phyloP scores from a whole-genome alignment of 2,113 vertebrate species.

The Carlito syrichta region DNA sequence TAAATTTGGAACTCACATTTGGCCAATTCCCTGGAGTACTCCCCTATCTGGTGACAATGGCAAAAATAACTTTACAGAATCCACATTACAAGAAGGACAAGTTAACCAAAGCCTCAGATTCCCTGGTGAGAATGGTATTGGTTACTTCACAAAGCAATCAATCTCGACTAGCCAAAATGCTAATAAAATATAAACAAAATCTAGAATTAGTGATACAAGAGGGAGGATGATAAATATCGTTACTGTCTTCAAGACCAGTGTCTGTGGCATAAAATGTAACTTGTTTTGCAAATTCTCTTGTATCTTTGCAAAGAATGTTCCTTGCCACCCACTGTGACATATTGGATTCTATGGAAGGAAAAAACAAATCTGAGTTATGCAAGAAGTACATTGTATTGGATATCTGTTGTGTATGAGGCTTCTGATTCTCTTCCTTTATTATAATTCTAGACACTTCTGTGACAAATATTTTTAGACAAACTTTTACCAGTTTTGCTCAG shows the following conservation, averaged over 20 bases:
- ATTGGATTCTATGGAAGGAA: not conserved
- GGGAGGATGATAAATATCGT: not conserved
- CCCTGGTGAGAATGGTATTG: not conserved
- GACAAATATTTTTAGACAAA: not conserved
- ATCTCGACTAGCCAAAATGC: not conserved
- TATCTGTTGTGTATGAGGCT: not conserved
- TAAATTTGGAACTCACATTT: not conserved
- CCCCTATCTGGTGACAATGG: not conserved
- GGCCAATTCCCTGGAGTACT: not conserved
- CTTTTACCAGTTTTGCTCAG: not conserved
- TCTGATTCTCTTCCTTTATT: not conserved
- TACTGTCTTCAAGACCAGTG: not conserved
- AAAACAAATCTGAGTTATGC: not conserved
- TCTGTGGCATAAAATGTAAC: not conserved
- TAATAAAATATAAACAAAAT: not conserved
- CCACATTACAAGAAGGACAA: not conserved
- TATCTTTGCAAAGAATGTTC: not conserved
- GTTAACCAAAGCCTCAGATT: not conserved
- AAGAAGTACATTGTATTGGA: not conserved
- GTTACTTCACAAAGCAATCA: not conserved
- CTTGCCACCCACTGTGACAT: not conserved
- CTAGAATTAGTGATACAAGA: not conserved
- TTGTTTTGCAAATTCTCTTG: not conserved
- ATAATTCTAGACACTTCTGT: not conserved
- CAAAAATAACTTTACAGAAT: not conserved